Conservation (phyloP, 2,797 vertebrate species). For the Pelodytes ibericus region DNA sequence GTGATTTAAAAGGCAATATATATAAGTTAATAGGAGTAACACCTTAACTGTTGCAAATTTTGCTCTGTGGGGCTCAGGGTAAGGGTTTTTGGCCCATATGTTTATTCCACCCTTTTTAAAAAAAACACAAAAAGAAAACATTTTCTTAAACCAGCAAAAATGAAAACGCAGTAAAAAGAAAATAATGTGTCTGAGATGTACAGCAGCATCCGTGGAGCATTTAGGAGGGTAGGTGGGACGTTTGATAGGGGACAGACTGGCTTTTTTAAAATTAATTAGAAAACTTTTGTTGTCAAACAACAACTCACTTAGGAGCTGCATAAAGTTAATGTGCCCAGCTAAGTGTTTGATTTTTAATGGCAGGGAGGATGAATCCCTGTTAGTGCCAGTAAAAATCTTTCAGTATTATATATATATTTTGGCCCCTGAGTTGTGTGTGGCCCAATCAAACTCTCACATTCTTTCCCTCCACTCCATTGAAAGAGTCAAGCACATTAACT, state of each 20-base stretch:
- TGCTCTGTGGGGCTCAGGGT: conserved; percentile 10
- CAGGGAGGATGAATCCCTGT: conserved; percentile 20
- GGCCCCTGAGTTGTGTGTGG: conserved; percentile 36
- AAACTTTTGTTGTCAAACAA: not conserved
- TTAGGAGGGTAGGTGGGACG: conserved; percentile 39
- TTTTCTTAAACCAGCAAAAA: conserved; percentile 47
- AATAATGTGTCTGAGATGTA: conserved; percentile 44
- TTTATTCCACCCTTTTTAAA: conserved; percentile 39
- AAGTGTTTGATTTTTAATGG: not conserved
- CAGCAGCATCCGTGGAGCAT: conserved; percentile 44
- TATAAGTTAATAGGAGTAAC: conserved; percentile 34
- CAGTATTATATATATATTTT: conserved; percentile 17
- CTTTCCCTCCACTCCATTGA: conserved; percentile 25
- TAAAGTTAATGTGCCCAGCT: not conserved
- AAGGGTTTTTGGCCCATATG: conserved; percentile 31
- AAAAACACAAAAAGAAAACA: conserved; percentile 53
- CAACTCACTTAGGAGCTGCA: conserved; percentile 6
- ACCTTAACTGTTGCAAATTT: conserved; percentile 31
- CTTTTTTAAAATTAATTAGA: conserved; percentile 4
- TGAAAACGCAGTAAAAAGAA: conserved; percentile 46
- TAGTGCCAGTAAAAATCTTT: conserved; percentile 19
- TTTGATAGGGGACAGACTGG: conserved; percentile 26
- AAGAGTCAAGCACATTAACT: conserved; percentile 49
- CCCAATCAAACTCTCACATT: conserved; percentile 29
- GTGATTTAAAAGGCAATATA: conserved; percentile 16